Evolutionary conservation across 1,140 invertebrate genomes (phyloP), one percentile per base, ranked within the genome.

Genomic region (Trissolcus basalis): DNA sequence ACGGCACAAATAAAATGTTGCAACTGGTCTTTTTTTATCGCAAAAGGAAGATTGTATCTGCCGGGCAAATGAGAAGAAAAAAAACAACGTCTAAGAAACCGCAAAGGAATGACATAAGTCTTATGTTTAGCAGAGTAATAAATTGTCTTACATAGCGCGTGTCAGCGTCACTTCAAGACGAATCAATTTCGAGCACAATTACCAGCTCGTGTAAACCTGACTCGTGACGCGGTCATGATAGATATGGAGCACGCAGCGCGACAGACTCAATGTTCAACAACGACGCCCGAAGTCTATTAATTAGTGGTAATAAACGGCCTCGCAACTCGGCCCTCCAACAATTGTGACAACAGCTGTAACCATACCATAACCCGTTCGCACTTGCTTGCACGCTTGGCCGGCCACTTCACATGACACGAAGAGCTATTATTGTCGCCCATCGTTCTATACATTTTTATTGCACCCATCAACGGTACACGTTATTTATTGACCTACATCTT

Each of bases 161-260:
- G 67, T 69, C 64, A 65, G 36, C 74, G 41, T 73, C 60, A 64
- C 32, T 70, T 78, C 74, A 80, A 83, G 76, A 80, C 80, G 80
- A 83, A 85, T 85, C 82, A 83, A 83, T 85, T 83, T n/a, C n/a
- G n/a, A n/a, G 65, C 54, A 73, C 73, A 79, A 79, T 85, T 82
- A 82, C 78, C 60, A 81, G 78, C 77, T 79, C 74, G 74, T 71
- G 76, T 79, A 81, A 83, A 84, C 81, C 79, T 82, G 79, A 81
- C 79, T 83, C 72, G 75, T 80, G 80, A 81, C 63, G 65, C 60
- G 68, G 53, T 77, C 78, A 58, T 80, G 83, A 83, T 72, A 82
- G 78, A 85, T 85, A 82, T 80, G 73, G 77, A 83, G 78, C 79
- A 81, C 80, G 49, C 49, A 64, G 49, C 54, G 63, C 71, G 69